These are phyloP conservation scores for Anguilla megastoma DNA, from an alignment of 2,797 vertebrate genomes.

Conservation along the genomic window DNA sequence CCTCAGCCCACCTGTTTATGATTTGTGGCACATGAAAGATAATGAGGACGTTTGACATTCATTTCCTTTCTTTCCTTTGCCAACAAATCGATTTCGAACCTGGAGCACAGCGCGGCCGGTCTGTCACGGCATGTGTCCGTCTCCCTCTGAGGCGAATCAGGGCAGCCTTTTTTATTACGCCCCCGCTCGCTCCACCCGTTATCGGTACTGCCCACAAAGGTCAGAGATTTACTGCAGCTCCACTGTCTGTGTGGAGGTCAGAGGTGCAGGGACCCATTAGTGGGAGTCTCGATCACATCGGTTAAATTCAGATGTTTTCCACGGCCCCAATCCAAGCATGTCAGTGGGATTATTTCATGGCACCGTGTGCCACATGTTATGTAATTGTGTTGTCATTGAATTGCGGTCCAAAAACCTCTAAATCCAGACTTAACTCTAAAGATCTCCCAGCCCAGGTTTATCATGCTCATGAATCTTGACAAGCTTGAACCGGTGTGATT, in stretches of 20 bases:
- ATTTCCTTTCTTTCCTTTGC: slow-evolving; percentile 19
- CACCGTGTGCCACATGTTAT: slow-evolving; percentile 17
- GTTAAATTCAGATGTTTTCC: slow-evolving; percentile 26
- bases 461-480: neutral
- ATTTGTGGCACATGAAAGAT: slow-evolving; percentile 21
- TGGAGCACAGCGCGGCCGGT: neutral
- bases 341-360: slow-evolving; percentile 36
- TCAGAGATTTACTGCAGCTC: slow-evolving; percentile 20
- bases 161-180: neutral
- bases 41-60: neutral
- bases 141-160: neutral
- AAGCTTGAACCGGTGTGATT: neutral
- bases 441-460: neutral
- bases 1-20: neutral
- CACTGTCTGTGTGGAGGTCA: slow-evolving; percentile 16
- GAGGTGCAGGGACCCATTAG: slow-evolving; percentile 18
- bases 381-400: slow-evolving; percentile 12
- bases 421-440: slow-evolving; percentile 11
- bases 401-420: neutral
- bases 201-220: slow-evolving; percentile 25
- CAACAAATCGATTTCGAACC: slow-evolving; percentile 5
- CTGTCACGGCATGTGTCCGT: neutral
- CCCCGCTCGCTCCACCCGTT: neutral
- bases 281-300: slow-evolving; percentile 30
- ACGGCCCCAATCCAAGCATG: slow-evolving; percentile 16